Base-by-base conservation (phyloP, 2,888 invertebrate genomes). In the Xestoiulus laeticollis region DNA sequence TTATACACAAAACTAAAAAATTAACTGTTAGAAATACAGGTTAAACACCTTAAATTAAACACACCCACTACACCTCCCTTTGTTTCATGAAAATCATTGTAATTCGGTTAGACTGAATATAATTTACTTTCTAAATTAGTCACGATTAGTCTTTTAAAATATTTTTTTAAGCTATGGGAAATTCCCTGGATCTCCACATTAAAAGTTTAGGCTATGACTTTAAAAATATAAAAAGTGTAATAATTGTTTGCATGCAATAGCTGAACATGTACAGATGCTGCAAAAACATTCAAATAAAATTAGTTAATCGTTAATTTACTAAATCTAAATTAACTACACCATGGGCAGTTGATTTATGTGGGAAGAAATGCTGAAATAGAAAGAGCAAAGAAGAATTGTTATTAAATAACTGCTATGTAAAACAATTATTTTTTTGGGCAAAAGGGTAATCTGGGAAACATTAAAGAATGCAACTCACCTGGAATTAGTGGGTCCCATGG, bases 401-500 rank as follows among this genome's bases (percentile, higher is more conserved):
- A 85, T 26, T 85, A 85, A 85, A 33, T n/a, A 22, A 38, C 33
- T 85, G 38, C 6, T n/a, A 26, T 12, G 19, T 85, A 10, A 85
- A 12, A 26, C n/a, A 85, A 85, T 85, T 33, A 85, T 12, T n/a
- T n/a, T n/a, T n/a, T n/a, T 38, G 12, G 84, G 4, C 22, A 85
- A 10, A 38, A 38, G 3, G 16, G 14, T 85, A 38, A 10, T 19
- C 6, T 44, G 26, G 85, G 33, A 38, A 3, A 84, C 10, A 38
- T 38, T 85, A 14, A 85, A 38, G 78, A 78, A 30, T 30, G 12
- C 16, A 78, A 78, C 78, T 78, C 78, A 78, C 78, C 78, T 78
- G 14, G 14, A 14, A 30, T 30, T 30, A 16, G 14, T 78, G 78
- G 30, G 78, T 78, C 78, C 30, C 78, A 14, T 78, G 78, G 16